Conservation (phyloP, 2,888 invertebrate genomes). For the Rapana venosa region DNA sequence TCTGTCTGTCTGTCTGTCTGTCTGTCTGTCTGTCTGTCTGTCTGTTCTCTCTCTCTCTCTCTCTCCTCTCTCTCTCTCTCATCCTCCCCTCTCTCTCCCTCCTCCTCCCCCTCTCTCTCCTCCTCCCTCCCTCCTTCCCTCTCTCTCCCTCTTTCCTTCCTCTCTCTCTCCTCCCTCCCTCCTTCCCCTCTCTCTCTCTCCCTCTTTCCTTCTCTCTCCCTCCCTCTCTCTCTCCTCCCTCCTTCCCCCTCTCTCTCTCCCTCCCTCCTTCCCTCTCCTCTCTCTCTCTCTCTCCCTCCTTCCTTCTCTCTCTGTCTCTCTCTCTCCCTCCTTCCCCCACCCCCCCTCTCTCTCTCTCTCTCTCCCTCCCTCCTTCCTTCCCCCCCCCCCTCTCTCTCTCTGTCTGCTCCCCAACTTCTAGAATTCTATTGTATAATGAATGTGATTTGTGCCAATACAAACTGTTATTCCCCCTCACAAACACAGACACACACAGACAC, state of each 20-base stretch:
- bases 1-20: slow-evolving; percentile 25
- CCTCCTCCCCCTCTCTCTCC: neutral
- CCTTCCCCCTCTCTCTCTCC: neutral
- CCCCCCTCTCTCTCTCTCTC: neutral
- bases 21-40: neutral
- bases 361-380: neutral
- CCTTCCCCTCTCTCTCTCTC: neutral
- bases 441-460: neutral
- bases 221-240: slow-evolving; percentile 8
- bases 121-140: neutral
- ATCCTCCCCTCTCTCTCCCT: neutral
- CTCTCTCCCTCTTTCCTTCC: neutral
- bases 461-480: neutral
- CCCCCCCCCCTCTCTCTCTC: neutral
- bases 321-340: neutral
- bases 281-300: neutral
- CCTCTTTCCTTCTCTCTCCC: neutral
- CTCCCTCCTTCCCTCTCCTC: neutral
- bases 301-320: neutral
- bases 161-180: neutral
- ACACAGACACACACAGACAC: neutral
- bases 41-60: slow-evolving; percentile 14
- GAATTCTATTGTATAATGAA: neutral
- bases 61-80: neutral
- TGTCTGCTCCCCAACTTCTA: neutral